Conservation (phyloP, 2,888 invertebrate species). For the Diloba caeruleocephala region DNA sequence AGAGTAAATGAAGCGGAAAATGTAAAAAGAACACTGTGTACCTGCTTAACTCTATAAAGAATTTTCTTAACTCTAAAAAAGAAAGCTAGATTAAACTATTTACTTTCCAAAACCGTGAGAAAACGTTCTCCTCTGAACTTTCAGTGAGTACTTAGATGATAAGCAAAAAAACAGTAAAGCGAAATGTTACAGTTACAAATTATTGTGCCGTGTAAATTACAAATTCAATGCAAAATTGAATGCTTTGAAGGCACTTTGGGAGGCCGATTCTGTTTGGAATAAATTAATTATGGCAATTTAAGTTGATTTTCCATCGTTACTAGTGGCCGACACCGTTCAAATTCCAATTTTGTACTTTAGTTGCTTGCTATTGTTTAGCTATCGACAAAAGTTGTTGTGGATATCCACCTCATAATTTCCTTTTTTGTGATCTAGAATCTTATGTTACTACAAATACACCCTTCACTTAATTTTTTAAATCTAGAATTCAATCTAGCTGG, state of each 20-base stretch:
- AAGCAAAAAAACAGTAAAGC: conserved; percentile 77
- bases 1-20: conserved; percentile 50
- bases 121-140: conserved; percentile 70
- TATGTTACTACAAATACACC: background rate
- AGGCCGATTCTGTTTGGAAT: conserved; percentile 83
- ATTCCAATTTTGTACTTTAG: conserved; percentile 78
- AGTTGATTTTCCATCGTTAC: conserved; percentile 80
- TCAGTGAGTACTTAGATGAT: conserved; percentile 60
- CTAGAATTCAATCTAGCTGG: background rate
- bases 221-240: conserved; percentile 86
- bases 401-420: conserved; percentile 7
- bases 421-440: conserved; percentile 5
- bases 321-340: conserved; percentile 76
- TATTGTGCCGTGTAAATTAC: conserved; percentile 87
- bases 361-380: conserved; percentile 66
- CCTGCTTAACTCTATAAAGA: conserved; percentile 49
- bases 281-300: conserved; percentile 86
- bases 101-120: conserved; percentile 83
- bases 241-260: conserved; percentile 79
- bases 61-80: conserved; percentile 71
- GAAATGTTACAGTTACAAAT: conserved; percentile 83
- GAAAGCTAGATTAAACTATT: conserved; percentile 76
- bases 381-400: conserved; percentile 47
- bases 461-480: background rate
- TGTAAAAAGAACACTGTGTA: conserved; percentile 45